Base-by-base conservation (phyloP, 2,113 vertebrate genomes). In the Thunnus maccoyii region DNA sequence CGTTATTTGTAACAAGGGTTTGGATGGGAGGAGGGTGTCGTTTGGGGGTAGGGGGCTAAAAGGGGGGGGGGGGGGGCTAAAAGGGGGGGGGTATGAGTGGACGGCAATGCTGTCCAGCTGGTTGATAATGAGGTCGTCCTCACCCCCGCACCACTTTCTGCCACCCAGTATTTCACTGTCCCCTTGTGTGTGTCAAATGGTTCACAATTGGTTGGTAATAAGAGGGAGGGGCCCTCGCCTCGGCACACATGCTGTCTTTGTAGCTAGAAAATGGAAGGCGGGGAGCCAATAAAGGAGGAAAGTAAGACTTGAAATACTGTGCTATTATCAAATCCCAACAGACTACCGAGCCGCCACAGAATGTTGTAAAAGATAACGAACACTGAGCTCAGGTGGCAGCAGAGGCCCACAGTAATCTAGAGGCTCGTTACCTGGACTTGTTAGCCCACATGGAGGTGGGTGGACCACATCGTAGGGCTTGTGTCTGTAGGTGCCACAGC, bases 91-190 rank as follows among this genome's bases (percentile, higher is more conserved):
- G 5, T n/a, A 2, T 1, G 10, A 69, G 36, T 27, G 75, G 64
- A 30, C 6, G 36, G 5, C 7, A 2, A 30, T 67, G 72, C 41
- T 15, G 79, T 85, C 86, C 90, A 92, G 86, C 86, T 92, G 90
- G 87, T 51, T 57, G 76, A 72, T 91, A 93, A 94, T 91, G 90
- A 91, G 91, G 84, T 72, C 51, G 44, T 57, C 78, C 73, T 86
- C 76, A 50, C 62, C 88, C 84, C 76, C 47, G n/a, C 44, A 3
- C 78, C 83, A 68, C 82, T 60, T 76, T 61, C 32, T 48, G 14
- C 76, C 78, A 44, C 52, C 71, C 71, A 60, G 67, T 64, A 48
- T 63, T 76, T 66, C 83, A 68, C 85, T 44, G 82, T 79, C 72
- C 79, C 73, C 80, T 75, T 72, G 77, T 80, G 86, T 60, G 80